A percentile compares a stretch with the other conserved stretches of the same genome.
Evolutionary conservation across 2,113 vertebrate species (phyloP).

Genomic region (Peucedramus taeniatus): DNA sequence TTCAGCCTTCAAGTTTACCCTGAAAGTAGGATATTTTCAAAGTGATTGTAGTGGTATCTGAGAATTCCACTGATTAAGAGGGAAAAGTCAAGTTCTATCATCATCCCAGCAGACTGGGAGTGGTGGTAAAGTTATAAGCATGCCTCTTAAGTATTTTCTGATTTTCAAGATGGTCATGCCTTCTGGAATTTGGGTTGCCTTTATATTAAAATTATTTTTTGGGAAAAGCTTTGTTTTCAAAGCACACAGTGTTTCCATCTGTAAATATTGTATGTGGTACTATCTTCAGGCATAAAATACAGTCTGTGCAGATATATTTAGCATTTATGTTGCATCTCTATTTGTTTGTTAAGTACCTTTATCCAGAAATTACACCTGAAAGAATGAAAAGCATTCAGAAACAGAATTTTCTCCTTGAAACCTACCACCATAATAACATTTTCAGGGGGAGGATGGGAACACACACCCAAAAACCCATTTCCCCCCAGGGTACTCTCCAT

Average conservation of each 20-base stretch:
- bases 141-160: not conserved
- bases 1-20: not conserved
- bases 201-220: not conserved
- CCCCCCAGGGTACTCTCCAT: not conserved
- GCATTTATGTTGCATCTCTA: not conserved
- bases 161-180: not conserved
- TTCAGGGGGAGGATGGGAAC: accelerated
- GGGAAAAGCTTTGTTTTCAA: slow-evolving; percentile 9
- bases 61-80: not conserved
- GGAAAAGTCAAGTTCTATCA: not conserved
- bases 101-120: not conserved
- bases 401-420: not conserved
- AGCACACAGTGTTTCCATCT: not conserved
- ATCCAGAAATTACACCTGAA: not conserved
- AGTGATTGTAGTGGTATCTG: not conserved
- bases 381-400: not conserved
- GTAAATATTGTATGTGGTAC: not conserved
- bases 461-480: not conserved
- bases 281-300: not conserved
- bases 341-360: slow-evolving; percentile 23
- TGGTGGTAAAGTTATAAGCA: not conserved
- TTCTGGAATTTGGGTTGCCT: not conserved
- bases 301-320: not conserved
- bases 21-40: not conserved
- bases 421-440: not conserved